A percentile compares a stretch with the other conserved stretches of the same genome.
Conservation (phyloP, 2,888 invertebrate genomes). For the Lydus trimaculatus region DNA sequence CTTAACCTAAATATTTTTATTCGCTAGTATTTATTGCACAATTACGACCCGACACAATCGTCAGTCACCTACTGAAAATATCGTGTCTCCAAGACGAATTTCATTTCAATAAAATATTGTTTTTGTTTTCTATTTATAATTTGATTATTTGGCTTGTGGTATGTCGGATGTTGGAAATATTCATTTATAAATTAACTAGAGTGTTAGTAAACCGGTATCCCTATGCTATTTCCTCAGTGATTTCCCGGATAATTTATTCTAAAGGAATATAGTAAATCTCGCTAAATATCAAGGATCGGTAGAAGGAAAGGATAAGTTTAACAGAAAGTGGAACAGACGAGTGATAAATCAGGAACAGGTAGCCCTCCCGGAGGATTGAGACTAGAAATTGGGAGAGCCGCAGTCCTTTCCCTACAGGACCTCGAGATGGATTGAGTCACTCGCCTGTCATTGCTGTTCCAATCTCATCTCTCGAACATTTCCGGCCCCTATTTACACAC, state of each 20-base stretch:
- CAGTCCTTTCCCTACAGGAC: slow-evolving; percentile 53
- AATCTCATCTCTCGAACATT: slow-evolving; percentile 47
- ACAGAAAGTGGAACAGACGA: slow-evolving; percentile 59
- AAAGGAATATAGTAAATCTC: slow-evolving; percentile 56
- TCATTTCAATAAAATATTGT: slow-evolving; percentile 1
- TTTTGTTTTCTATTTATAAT: slow-evolving; percentile 5
- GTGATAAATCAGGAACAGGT: slow-evolving; percentile 62
- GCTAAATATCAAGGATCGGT: slow-evolving; percentile 60
- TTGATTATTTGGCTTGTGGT: neutral
- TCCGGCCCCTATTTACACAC: slow-evolving; percentile 26
- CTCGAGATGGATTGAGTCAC: slow-evolving; percentile 57
- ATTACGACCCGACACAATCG: slow-evolving; percentile 25
- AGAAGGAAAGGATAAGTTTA: slow-evolving; percentile 57
- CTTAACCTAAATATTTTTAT: slow-evolving; percentile 40
- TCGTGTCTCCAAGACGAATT: slow-evolving; percentile 8
- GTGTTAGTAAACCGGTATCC: slow-evolving; percentile 23
- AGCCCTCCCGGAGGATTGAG: slow-evolving; percentile 57
- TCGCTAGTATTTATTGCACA: slow-evolving; percentile 32
- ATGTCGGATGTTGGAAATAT: slow-evolving; percentile 19
- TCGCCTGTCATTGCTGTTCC: slow-evolving; percentile 51
- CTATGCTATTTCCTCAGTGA: slow-evolving; percentile 29
- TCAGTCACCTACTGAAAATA: slow-evolving; percentile 22
- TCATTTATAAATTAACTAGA: slow-evolving; percentile 28
- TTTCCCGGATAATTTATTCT: slow-evolving; percentile 57
- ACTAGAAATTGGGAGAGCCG: slow-evolving; percentile 57